Conservation (phyloP, 2,888 invertebrate genomes). For the Leptopilina myrica region DNA sequence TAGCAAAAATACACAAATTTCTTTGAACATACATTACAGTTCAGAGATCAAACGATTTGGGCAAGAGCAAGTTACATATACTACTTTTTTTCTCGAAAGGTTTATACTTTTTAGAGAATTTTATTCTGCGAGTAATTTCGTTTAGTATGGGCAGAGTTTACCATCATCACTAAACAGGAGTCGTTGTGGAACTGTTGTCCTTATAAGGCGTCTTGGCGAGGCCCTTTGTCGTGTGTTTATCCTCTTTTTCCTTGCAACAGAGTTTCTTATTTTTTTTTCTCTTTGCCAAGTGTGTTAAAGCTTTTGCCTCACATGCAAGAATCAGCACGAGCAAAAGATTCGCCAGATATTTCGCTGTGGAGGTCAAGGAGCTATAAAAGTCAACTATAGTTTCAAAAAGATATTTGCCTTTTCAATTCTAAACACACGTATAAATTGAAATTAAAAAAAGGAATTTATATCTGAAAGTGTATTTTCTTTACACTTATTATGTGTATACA, state of each 20-base stretch:
- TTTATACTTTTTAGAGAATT: not conserved
- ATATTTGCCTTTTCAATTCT: not conserved
- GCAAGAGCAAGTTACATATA: not conserved
- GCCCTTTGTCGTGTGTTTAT: constrained; percentile 67
- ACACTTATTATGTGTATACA: not conserved
- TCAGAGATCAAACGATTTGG: constrained; percentile 42
- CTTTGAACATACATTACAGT: constrained; percentile 1
- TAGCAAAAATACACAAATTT: constrained; percentile 23
- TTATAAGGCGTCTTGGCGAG: constrained; percentile 71
- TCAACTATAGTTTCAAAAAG: constrained; percentile 12
- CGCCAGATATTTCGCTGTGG: constrained; percentile 26
- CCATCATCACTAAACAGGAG: constrained; percentile 47
- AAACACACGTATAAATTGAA: not conserved
- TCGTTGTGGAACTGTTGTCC: constrained; percentile 62
- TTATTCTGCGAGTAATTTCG: not conserved
- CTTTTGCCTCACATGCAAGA: constrained; percentile 43
- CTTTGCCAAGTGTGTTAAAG: constrained; percentile 52
- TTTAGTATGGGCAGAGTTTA: not conserved
- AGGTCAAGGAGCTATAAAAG: constrained; percentile 44
- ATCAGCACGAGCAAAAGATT: constrained; percentile 39
- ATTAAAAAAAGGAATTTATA: not conserved
- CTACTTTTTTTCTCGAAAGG: not conserved
- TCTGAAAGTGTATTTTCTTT: constrained; percentile 1
- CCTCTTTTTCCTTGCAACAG: constrained; percentile 58
- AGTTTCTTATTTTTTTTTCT: constrained; percentile 54